Conservation (phyloP, 1,140 invertebrate species). For the Hylyphantes graminicola region DNA sequence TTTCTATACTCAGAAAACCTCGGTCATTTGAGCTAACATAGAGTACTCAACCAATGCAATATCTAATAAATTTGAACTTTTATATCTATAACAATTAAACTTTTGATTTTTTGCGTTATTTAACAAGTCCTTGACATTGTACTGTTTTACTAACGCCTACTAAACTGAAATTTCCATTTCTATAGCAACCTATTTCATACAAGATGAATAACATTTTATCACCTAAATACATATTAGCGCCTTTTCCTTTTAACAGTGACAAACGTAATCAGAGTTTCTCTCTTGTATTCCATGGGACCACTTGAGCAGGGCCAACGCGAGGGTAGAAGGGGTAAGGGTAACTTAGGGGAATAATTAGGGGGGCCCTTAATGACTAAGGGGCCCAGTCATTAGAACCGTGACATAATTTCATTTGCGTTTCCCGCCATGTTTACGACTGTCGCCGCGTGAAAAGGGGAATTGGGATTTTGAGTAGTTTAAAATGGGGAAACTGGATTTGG, state of each 20-base stretch:
- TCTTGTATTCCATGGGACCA: constrained; percentile 4
- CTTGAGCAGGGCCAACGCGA: constrained; percentile 16
- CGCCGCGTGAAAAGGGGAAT: not conserved
- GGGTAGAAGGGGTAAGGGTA: constrained; percentile 27
- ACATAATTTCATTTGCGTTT: constrained; percentile 44
- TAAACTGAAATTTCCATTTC: too few species aligned
- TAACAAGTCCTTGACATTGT: too few species aligned
- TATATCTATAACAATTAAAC: too few species aligned
- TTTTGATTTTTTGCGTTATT: too few species aligned
- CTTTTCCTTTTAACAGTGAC: not conserved
- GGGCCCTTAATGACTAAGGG: constrained; percentile 14
- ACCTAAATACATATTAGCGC: too few species aligned
- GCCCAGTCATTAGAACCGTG: constrained; percentile 12
- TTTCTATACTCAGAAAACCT: too few species aligned
- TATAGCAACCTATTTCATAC: too few species aligned
- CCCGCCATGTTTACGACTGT: constrained; percentile 6
- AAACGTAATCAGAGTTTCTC: constrained; percentile 26
- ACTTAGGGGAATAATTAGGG: constrained; percentile 42
- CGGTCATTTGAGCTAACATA: too few species aligned
- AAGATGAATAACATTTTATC: too few species aligned
- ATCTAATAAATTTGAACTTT: too few species aligned
- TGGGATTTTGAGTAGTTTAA: constrained; percentile 13
- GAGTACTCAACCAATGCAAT: too few species aligned
- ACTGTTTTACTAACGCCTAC: too few species aligned
- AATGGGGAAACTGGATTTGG: constrained; percentile 12